These are phyloP conservation scores for Artibeus jamaicensis DNA, from an alignment of 2,797 vertebrate genomes.

Conservation along the genomic window DNA sequence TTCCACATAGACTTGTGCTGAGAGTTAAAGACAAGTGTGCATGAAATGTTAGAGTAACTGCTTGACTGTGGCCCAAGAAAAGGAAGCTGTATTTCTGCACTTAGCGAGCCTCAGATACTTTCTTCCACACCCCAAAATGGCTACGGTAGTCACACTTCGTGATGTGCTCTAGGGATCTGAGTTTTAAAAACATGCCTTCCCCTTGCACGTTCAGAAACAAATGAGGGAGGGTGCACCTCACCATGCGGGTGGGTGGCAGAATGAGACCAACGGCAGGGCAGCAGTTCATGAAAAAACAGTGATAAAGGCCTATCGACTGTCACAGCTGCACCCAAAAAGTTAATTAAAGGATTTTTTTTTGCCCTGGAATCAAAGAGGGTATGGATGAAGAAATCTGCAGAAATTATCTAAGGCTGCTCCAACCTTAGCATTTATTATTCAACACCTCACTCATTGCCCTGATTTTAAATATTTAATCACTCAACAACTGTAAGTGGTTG, in stretches of 20 bases:
- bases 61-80: accelerated
- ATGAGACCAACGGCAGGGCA: constrained; percentile 44
- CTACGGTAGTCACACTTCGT: accelerated
- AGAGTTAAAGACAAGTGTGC: accelerated
- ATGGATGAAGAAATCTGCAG: constrained; percentile 85
- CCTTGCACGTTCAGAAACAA: neutral
- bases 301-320: constrained; percentile 69
- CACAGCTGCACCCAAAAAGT: constrained; percentile 58
- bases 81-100: neutral
- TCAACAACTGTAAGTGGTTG: constrained; percentile 90
- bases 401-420: constrained; percentile 90
- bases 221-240: neutral
- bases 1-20: accelerated
- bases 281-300: constrained; percentile 60
- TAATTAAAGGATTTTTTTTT: constrained; percentile 80
- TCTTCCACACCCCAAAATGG: neutral
- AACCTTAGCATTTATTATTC: constrained; percentile 91
- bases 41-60: accelerated
- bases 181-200: neutral
- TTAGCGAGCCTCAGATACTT: neutral
- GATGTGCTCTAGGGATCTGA: neutral
- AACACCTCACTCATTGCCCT: constrained; percentile 90
- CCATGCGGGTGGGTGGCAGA: constrained; percentile 22
- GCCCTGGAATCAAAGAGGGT: constrained; percentile 81
- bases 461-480: constrained; percentile 96